These are phyloP conservation scores for Phocoena sinus DNA, from an alignment of 2,113 vertebrate species.

Conservation along the genomic window DNA sequence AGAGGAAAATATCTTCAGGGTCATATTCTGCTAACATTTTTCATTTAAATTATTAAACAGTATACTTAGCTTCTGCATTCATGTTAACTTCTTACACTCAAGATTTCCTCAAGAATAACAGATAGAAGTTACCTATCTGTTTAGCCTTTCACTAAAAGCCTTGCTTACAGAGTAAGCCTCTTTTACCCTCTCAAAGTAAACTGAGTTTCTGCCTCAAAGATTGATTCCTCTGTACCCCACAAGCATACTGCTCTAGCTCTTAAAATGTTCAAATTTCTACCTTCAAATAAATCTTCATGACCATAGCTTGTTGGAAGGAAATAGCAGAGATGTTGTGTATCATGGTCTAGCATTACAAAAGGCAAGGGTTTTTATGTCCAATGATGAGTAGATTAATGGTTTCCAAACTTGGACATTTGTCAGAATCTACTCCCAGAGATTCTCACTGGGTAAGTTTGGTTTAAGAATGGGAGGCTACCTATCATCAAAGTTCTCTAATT, in stretches of 20 bases:
- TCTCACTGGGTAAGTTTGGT: not conserved
- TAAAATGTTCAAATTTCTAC: not conserved
- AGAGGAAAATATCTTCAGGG: not conserved
- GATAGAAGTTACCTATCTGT: not conserved
- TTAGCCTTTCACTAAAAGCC: not conserved
- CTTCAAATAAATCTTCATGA: not conserved
- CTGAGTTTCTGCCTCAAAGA: not conserved
- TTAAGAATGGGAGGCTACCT: not conserved
- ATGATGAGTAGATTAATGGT: not conserved
- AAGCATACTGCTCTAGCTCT: not conserved
- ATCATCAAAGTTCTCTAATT: not conserved
- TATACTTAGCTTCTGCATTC: not conserved
- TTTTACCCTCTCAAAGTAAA: not conserved
- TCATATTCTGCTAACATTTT: not conserved
- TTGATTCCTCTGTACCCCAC: not conserved
- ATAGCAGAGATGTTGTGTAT: not conserved
- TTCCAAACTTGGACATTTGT: not conserved
- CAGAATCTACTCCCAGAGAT: not conserved
- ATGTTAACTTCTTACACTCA: not conserved
- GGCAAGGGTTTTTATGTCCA: not conserved
- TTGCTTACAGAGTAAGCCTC: not conserved
- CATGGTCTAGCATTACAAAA: not conserved
- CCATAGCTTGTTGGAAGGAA: not conserved
- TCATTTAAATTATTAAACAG: slow-evolving; percentile 11
- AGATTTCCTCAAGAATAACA: not conserved